Evolutionary conservation across 2,797 vertebrate species (phyloP), one percentile per base, ranked within the genome.

Genomic region (Halcyon smyrnensis): DNA sequence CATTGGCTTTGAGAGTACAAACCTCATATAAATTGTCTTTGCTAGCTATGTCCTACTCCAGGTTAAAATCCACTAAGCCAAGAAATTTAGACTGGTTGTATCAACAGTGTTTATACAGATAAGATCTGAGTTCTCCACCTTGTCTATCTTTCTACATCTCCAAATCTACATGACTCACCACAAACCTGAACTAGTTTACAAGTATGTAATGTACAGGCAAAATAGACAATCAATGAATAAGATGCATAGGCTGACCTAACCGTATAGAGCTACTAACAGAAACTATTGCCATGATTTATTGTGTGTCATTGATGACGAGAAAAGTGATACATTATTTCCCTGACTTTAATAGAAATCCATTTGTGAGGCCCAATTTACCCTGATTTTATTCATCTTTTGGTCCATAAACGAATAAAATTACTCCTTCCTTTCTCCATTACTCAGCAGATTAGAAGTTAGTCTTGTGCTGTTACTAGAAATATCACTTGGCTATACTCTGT

Each of bases 241-340:
- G 39, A 70, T n/a, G 18, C 37, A 53, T 4, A 43, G 45, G 46
- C 16, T 24, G 57, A 67, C 5, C 15, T 41, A 81, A 68, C 21
- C 7, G 9, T 32, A 46, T 3, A 67, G 36, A 83, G n/a, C 37
- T 56, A 45, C n/a, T 80, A 48, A 45, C 39, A 82, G 64, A 8
- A 93, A 23, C 59, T 48, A 9, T 3, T 50, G 23, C 41, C 11
- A 46, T 68, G 37, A 90, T 76, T 92, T 84, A 74, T 39, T 75
- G 11, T 51, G 23, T 32, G 13, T 71, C 15, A 74, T 74, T 0
- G 2, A 45, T 0, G 1, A 62, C 9, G 3, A 74, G n/a, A 34
- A 80, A 91, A 80, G 32, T 32, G 16, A 43, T 77, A 57, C 20
- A 64, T 91, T 92, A 77, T 70, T 95, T 84, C 12, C 56, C 45